Evolutionary conservation across 2,888 invertebrate genomes (phyloP).

Genomic region (Neelides folsomi): DNA sequence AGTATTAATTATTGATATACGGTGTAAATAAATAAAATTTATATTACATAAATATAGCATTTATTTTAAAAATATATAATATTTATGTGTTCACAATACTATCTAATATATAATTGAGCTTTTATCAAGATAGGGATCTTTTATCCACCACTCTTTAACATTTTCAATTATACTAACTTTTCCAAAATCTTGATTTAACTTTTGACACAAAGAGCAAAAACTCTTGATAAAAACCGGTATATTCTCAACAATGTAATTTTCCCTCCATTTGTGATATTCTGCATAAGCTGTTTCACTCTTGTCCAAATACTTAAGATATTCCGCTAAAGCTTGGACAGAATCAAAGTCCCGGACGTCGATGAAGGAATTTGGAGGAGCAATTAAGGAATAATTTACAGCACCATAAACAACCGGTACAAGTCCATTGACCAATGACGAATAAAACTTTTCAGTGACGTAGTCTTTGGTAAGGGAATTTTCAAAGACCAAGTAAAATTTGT

Average conservation of each 20-base stretch:
- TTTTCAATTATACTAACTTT: too few relatives aligned
- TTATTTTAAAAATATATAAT: too few relatives aligned
- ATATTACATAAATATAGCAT: too few relatives aligned
- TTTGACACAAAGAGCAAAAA: too few relatives aligned
- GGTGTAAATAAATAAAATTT: too few relatives aligned
- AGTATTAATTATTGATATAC: too few relatives aligned
- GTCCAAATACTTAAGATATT: conserved; percentile 1
- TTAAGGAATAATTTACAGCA: neutral
- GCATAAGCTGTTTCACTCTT: neutral
- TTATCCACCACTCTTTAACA: too few relatives aligned
- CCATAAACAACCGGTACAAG: conserved; percentile 5
- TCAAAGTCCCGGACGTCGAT: neutral
- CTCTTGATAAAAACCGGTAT: too few relatives aligned
- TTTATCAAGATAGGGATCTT: too few relatives aligned
- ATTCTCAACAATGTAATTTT: neutral
- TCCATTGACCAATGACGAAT: neutral
- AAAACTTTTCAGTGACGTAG: conserved; percentile 9
- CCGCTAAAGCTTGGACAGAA: neutral
- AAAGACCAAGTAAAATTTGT: conserved; percentile 9
- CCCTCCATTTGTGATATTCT: conserved; percentile 5
- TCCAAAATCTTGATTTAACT: too few relatives aligned
- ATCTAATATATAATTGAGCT: too few relatives aligned
- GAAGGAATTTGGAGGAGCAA: conserved; percentile 7
- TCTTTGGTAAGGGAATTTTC: conserved; percentile 5
- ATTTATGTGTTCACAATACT: too few relatives aligned